phyloP scores from a whole-genome alignment of 2,888 invertebrate genomes.

The Drosophila buzzatii region DNA sequence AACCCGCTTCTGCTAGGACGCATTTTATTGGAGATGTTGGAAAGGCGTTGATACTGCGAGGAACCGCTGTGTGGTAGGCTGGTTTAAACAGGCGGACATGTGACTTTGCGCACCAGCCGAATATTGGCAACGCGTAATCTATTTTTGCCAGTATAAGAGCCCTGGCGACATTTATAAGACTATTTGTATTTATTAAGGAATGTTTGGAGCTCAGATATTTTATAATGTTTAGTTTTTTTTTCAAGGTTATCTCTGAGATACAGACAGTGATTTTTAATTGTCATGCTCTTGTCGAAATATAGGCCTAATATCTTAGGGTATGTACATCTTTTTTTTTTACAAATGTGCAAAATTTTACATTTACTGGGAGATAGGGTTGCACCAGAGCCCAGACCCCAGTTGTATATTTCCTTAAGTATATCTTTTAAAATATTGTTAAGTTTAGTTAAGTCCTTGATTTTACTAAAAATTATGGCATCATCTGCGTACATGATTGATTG shows the following conservation, averaged over 20 bases:
- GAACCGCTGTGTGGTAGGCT: background rate
- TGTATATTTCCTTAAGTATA: slow-evolving; percentile 3
- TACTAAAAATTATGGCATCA: background rate
- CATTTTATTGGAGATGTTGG: background rate
- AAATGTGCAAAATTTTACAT: too few species aligned
- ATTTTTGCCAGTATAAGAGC: slow-evolving; percentile 2
- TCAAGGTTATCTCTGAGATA: background rate
- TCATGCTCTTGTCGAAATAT: slow-evolving; percentile 6
- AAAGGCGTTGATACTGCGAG: slow-evolving; percentile 3
- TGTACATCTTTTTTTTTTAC: too few species aligned
- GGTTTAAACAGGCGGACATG: background rate
- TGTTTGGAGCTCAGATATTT: slow-evolving; percentile 3
- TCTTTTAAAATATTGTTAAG: slow-evolving; percentile 5
- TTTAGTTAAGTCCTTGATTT: background rate
- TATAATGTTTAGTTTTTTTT: slow-evolving; percentile 1
- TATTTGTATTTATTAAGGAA: background rate
- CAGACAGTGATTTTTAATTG: background rate
- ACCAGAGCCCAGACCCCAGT: slow-evolving; percentile 1
- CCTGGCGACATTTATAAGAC: background rate
- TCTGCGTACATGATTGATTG: slow-evolving; percentile 14
- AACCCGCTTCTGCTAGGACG: slow-evolving; percentile 1
- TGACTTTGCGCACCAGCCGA: background rate
- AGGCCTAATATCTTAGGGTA: background rate
- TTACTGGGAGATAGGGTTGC: background rate
- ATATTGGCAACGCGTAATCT: slow-evolving; percentile 4